Evolutionary conservation across 1,140 invertebrate genomes (phyloP).

Genomic region (Bombyx mandarina): DNA sequence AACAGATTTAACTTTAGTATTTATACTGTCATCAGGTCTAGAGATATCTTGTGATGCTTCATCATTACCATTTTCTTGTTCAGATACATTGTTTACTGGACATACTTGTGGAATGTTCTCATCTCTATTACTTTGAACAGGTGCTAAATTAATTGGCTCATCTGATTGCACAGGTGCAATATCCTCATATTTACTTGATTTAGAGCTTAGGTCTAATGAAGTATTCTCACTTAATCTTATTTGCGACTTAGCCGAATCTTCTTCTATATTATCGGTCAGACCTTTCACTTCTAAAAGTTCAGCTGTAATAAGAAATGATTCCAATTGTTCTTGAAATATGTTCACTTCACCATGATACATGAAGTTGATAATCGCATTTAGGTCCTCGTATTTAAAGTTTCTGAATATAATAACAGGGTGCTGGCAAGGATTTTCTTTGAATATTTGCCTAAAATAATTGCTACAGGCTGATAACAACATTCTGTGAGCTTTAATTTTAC

Average conservation of each 20-base stretch:
- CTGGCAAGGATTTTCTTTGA: constrained; percentile 87
- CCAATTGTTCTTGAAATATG: constrained; percentile 88
- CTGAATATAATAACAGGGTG: constrained; percentile 90
- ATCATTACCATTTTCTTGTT: constrained; percentile 30
- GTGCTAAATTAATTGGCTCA: constrained; percentile 60
- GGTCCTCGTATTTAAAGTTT: constrained; percentile 86
- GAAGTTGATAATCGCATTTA: constrained; percentile 86
- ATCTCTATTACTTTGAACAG: constrained; percentile 36
- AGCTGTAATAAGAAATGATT: constrained; percentile 89
- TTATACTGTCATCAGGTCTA: constrained; percentile 27
- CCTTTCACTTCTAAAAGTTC: constrained; percentile 91
- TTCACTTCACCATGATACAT: constrained; percentile 93
- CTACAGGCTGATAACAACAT: constrained; percentile 89
- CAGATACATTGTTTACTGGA: constrained; percentile 13
- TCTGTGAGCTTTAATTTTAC: constrained; percentile 86
- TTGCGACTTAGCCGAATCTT: constrained; percentile 49
- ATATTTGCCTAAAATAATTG: constrained; percentile 86
- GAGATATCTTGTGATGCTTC: constrained; percentile 31
- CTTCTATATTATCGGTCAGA: constrained; percentile 75
- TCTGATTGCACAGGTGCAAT: constrained; percentile 34
- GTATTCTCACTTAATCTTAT: constrained; percentile 45
- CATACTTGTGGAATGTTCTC: constrained; percentile 46
- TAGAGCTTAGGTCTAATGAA: constrained; percentile 57
- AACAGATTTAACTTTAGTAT: constrained; percentile 20
- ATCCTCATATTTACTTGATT: constrained; percentile 43